phyloP scores from a whole-genome alignment of 64 coral and sea anemone species.

The Astreopora myriophthalma region DNA sequence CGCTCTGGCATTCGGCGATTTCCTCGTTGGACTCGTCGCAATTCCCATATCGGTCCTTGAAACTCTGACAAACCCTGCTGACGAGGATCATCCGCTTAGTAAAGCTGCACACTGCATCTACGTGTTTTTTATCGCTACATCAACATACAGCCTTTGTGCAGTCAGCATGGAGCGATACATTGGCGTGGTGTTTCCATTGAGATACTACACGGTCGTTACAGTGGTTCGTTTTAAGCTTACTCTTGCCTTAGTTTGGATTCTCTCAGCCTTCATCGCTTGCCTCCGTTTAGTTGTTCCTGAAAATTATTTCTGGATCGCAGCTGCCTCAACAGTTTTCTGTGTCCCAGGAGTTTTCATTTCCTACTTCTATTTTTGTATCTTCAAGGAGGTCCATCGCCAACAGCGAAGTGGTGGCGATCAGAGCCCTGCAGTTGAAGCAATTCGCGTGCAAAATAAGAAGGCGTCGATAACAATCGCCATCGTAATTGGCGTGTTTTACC shows the following conservation, averaged over 20 bases:
- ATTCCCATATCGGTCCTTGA: not conserved
- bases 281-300: not conserved
- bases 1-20: slow-evolving; percentile 7
- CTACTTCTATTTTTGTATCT: slow-evolving; percentile 2
- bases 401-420: not conserved
- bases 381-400: slow-evolving; percentile 30
- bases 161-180: slow-evolving; percentile 24
- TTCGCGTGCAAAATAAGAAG: not conserved
- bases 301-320: not conserved
- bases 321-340: not conserved
- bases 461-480: slow-evolving; percentile 23
- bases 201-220: not conserved
- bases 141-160: slow-evolving; percentile 33
- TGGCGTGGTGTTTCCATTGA: not conserved
- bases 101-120: slow-evolving; percentile 4
- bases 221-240: not conserved
- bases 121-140: slow-evolving; percentile 5
- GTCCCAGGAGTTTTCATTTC: not conserved
- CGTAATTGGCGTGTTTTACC: slow-evolving; percentile 22
- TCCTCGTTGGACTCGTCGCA: not conserved
- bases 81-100: slow-evolving; percentile 4
- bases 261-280: not conserved
- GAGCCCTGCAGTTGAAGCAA: not conserved
- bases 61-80: not conserved
- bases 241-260: not conserved